phyloP scores from a whole-genome alignment of 2,888 invertebrate genomes.

The Rosalia funebris region DNA sequence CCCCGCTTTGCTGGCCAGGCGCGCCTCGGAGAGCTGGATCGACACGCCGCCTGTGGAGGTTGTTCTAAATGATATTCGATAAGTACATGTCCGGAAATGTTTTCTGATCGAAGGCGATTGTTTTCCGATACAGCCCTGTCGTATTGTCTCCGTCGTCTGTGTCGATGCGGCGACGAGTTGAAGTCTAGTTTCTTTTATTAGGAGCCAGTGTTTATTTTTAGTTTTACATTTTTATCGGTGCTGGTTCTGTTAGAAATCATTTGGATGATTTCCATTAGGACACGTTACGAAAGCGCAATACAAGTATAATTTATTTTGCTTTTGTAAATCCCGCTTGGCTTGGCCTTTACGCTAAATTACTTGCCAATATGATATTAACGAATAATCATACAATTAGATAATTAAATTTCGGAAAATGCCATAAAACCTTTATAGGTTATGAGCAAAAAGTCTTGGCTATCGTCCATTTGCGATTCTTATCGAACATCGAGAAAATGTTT shows the following conservation, averaged over 20 bases:
- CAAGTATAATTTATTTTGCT: no score
- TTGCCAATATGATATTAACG: no score
- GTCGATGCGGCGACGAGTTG: not conserved
- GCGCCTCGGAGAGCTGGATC: slow-evolving; percentile 92
- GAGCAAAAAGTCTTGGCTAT: no score
- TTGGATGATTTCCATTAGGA: slow-evolving; percentile 16
- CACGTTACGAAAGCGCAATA: no score
- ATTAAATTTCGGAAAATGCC: no score
- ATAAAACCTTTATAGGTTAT: no score
- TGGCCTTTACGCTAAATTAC: no score
- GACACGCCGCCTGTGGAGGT: slow-evolving; percentile 89
- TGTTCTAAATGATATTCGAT: slow-evolving; percentile 8
- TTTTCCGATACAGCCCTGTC: not conserved
- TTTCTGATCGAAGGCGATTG: not conserved
- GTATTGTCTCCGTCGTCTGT: not conserved
- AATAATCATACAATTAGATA: no score
- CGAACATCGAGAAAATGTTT: no score
- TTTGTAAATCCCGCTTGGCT: no score
- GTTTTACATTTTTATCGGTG: slow-evolving; percentile 18
- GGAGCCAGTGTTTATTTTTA: slow-evolving; percentile 18
- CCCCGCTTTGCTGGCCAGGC: slow-evolving; percentile 84
- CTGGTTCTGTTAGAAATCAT: not conserved
- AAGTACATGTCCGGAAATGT: slow-evolving; percentile 1
- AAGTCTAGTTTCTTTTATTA: slow-evolving; percentile 3
- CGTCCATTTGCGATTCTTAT: no score